Evolutionary conservation across 92 coral and sea anemone species (phyloP), one percentile per base, ranked within the genome.

Genomic region (Montipora capitata): DNA sequence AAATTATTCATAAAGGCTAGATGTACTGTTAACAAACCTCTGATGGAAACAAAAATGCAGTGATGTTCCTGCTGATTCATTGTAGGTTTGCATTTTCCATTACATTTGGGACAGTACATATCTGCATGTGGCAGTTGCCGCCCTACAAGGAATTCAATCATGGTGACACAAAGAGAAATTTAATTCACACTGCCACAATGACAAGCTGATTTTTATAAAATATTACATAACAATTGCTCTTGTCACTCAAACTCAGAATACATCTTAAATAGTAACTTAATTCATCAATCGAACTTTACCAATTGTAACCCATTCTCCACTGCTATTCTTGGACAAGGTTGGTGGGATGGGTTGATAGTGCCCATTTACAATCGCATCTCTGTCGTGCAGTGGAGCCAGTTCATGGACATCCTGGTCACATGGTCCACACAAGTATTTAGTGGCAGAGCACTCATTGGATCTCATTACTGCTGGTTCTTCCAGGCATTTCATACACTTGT

Each of bases 291-390:
- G 35, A 27, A 27, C 35, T 27, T 27, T 27, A 83, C 89, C 92
- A 70, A 89, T 49, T 72, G 64, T 76, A 39, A 89, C 62, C 81
- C 93, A 89, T 77, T 83, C 93, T 15, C 83, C 85, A 44, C 75
- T 77, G 76, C 80, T 70, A 18, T 73, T 77, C 71, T 15, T 77
- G 40, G 93, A 68, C 43, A 66, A 52, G 42, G 89, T 84, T n/a
- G 89, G 72, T 75, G 89, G 76, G 57, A 89, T 89, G 38, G 93
- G 81, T n/a, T 66, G 59, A 78, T 51, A 80, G 57, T 59, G 87
- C 44, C 81, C 85, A 61, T 84, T 84, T 4, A 89, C 58, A 57
- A 89, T 45, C 4, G 85, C 93, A 70, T 83, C 89, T 77, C 89
- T 63, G 54, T 77, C 89, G 52, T 89, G 93, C 56, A 76, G 76